Evolutionary conservation across 2,888 invertebrate species (phyloP).

Genomic region (Drosophila nigritarsus): DNA sequence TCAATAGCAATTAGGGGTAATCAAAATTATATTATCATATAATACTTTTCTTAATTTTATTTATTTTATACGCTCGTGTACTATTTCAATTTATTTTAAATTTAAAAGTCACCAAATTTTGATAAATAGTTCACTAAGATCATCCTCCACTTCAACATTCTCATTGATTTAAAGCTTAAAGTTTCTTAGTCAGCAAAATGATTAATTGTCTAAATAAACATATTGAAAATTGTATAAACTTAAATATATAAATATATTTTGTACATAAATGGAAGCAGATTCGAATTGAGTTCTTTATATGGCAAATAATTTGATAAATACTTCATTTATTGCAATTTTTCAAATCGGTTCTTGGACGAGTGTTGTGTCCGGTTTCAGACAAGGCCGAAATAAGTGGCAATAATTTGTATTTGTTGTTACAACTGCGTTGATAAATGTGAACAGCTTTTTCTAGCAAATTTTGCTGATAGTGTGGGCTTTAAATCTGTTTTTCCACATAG

Average conservation of each 20-base stretch:
- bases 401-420: constrained; percentile 16
- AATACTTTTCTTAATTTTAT: neutral
- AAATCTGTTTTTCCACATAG: constrained; percentile 9
- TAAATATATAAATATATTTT: neutral
- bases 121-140: too few relatives aligned
- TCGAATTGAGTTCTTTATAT: neutral
- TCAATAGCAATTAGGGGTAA: neutral
- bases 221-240: neutral
- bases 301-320: neutral
- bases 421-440: constrained; percentile 16
- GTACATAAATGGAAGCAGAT: neutral
- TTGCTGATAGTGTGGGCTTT: neutral
- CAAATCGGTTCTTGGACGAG: constrained; percentile 3
- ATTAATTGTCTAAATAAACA: neutral
- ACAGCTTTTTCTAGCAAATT: neutral
- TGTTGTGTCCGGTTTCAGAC: constrained; percentile 4
- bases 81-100: neutral
- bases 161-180: too few relatives aligned
- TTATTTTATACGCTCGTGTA: neutral
- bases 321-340: constrained; percentile 3
- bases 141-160: too few relatives aligned
- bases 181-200: neutral
- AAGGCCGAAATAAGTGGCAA: constrained; percentile 6
- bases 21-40: neutral
- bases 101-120: too few relatives aligned